These are phyloP conservation scores for Mantis religiosa DNA, from an alignment of 2,888 invertebrate genomes.

Conservation along the genomic window DNA sequence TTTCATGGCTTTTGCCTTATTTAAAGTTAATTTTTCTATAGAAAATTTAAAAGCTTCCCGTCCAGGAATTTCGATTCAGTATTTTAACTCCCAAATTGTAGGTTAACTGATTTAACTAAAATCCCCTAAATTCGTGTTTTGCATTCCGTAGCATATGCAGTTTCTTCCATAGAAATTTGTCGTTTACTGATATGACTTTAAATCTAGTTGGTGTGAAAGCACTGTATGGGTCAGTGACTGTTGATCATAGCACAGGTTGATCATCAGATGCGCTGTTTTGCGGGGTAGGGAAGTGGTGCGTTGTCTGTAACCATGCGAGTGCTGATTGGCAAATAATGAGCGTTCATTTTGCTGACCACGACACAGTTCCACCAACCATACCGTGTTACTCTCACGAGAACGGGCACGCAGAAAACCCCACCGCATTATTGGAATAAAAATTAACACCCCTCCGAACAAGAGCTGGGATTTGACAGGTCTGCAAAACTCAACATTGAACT, in stretches of 20 bases:
- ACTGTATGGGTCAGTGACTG: neutral
- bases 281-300: neutral
- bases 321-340: slow-evolving; percentile 21
- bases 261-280: neutral
- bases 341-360: slow-evolving; percentile 11
- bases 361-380: neutral
- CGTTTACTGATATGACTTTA: neutral
- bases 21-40: too few relatives aligned
- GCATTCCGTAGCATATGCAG: neutral
- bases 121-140: too few relatives aligned
- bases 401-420: neutral
- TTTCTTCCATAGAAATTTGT: neutral
- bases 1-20: too few relatives aligned
- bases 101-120: too few relatives aligned
- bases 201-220: neutral
- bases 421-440: neutral
- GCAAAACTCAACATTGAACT: too few relatives aligned
- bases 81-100: too few relatives aligned
- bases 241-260: neutral
- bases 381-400: neutral
- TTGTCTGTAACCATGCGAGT: neutral
- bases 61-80: too few relatives aligned
- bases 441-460: neutral
- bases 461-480: too few relatives aligned
- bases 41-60: too few relatives aligned